Evolutionary conservation across 2,797 vertebrate genomes (phyloP).

Genomic region (Allochrocebus solatus): DNA sequence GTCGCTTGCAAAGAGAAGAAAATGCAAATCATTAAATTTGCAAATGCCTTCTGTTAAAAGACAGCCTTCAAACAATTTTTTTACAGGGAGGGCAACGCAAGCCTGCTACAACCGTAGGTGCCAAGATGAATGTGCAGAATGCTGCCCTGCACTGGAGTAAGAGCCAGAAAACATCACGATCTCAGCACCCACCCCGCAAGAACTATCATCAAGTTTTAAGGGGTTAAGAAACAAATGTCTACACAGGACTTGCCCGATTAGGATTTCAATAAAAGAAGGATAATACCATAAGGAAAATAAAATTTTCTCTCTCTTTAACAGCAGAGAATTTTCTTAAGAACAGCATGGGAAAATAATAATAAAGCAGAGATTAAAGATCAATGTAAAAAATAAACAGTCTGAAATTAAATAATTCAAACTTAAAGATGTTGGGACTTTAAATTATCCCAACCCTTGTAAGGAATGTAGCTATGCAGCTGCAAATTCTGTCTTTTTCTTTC

Average conservation of each 20-base stretch:
- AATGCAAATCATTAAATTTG: not conserved
- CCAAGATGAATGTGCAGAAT: accelerated
- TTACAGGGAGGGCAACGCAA: not conserved
- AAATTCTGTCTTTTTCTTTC: not conserved
- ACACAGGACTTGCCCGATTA: not conserved
- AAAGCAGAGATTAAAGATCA: not conserved
- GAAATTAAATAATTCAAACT: not conserved
- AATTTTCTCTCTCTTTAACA: not conserved
- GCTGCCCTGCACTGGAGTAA: not conserved
- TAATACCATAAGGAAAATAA: not conserved
- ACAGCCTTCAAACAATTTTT: not conserved
- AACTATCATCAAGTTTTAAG: not conserved
- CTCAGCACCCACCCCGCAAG: not conserved
- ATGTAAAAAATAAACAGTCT: not conserved
- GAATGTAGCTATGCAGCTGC: not conserved
- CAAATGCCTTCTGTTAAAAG: not conserved
- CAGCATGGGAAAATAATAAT: not conserved
- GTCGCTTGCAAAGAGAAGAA: not conserved
- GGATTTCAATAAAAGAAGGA: not conserved
- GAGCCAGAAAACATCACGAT: not conserved
- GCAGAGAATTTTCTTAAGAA: not conserved
- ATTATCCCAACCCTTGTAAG: not conserved
- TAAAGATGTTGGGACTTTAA: not conserved
- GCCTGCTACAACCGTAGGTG: not conserved
- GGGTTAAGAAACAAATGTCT: not conserved